Conservation (phyloP, 2,888 invertebrate genomes). For the Standfussiana lucernea region DNA sequence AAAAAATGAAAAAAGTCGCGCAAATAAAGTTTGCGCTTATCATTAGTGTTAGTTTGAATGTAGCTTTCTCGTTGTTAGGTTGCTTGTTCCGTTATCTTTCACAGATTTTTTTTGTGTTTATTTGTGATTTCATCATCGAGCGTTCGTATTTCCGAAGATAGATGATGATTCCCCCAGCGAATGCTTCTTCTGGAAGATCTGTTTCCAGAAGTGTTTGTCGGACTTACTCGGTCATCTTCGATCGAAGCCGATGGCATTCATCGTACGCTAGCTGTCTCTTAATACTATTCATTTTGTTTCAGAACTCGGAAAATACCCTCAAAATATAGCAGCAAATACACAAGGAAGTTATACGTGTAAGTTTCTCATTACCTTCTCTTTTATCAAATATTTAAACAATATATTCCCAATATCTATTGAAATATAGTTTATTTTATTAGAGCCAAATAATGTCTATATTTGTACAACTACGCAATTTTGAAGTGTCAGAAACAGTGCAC, state of each 20-base stretch:
- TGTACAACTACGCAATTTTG: background rate
- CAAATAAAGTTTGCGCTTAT: too few species aligned
- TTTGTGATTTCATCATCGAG: too few species aligned
- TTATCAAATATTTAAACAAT: background rate
- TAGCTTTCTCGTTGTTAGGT: too few species aligned
- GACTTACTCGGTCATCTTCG: background rate
- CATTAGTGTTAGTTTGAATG: too few species aligned
- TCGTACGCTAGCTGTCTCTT: background rate
- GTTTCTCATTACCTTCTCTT: constrained; percentile 61
- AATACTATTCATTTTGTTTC: constrained; percentile 73
- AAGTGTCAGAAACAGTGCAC: background rate
- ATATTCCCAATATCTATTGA: background rate
- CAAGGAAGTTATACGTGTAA: constrained; percentile 98
- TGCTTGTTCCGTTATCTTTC: too few species aligned
- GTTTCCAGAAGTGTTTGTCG: background rate
- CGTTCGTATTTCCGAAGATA: too few species aligned
- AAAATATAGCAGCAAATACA: constrained; percentile 94
- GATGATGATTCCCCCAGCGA: too few species aligned
- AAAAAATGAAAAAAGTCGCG: too few species aligned
- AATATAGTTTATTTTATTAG: background rate
- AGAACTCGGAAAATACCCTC: constrained; percentile 96
- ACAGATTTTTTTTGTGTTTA: too few species aligned
- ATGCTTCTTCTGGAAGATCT: too few species aligned
- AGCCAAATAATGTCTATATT: background rate
- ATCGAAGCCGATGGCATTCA: background rate